Percentiles rank a stretch among this genome's conserved stretches.
Conservation (phyloP, 2,888 invertebrate genomes). For the Eristalis intricaria region DNA sequence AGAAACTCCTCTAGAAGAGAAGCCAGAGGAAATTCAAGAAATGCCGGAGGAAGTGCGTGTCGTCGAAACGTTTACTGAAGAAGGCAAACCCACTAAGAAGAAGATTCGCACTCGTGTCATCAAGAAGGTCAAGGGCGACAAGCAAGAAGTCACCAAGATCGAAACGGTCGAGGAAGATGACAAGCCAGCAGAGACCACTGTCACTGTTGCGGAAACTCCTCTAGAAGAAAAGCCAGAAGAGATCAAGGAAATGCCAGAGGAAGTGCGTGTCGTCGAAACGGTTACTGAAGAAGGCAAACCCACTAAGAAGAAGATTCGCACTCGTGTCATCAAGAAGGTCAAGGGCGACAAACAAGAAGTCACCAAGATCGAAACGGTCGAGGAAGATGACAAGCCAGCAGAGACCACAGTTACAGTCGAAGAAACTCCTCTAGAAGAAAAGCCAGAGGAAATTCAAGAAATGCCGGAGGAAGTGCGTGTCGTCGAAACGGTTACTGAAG, state of each 20-base stretch:
- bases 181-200: slow-evolving; percentile 76
- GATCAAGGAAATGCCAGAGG: slow-evolving; percentile 78
- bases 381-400: slow-evolving; percentile 77
- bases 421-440: slow-evolving; percentile 63
- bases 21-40: slow-evolving; percentile 52
- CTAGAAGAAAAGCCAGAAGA: slow-evolving; percentile 73
- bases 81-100: slow-evolving; percentile 75
- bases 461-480: slow-evolving; percentile 63
- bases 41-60: slow-evolving; percentile 74
- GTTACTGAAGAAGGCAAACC: slow-evolving; percentile 73
- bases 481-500: slow-evolving; percentile 74
- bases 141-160: slow-evolving; percentile 78
- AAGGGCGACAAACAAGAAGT: slow-evolving; percentile 76
- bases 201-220: slow-evolving; percentile 74
- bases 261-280: slow-evolving; percentile 75
- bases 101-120: slow-evolving; percentile 77
- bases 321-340: slow-evolving; percentile 69
- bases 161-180: slow-evolving; percentile 79
- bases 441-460: slow-evolving; percentile 58
- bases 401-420: slow-evolving; percentile 71
- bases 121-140: slow-evolving; percentile 75
- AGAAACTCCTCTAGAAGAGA: slow-evolving; percentile 69
- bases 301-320: slow-evolving; percentile 75
- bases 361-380: slow-evolving; percentile 79
- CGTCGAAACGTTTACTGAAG: slow-evolving; percentile 73